A percentile compares a stretch with the other conserved stretches of the same genome.
Conservation (phyloP, 2,797 vertebrate genomes). For the Paedocypris micromegethes region DNA sequence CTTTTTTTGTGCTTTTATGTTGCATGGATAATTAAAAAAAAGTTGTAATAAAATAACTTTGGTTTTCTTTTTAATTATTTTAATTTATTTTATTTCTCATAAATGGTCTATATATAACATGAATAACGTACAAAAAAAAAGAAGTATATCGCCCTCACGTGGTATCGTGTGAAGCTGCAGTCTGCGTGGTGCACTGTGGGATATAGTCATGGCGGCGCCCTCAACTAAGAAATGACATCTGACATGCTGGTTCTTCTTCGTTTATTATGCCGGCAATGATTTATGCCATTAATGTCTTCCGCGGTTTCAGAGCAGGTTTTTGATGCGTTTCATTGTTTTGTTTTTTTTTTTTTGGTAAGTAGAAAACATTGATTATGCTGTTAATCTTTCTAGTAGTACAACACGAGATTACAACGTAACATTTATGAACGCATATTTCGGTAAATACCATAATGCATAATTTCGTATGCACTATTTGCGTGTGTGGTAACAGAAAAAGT, state of each 20-base stretch:
- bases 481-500: too few species aligned
- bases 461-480: too few species aligned
- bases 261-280: too few species aligned
- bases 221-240: slow-evolving; percentile 33
- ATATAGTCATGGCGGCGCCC: slow-evolving; percentile 39
- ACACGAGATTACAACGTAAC: background rate
- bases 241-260: background rate
- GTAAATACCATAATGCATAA: too few species aligned
- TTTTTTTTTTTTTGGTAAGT: background rate
- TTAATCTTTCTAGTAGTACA: background rate
- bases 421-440: too few species aligned
- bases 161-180: slow-evolving; percentile 6
- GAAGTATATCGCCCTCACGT: background rate
- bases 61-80: background rate
- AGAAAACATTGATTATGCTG: background rate
- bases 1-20: background rate
- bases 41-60: too few species aligned
- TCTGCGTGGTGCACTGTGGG: slow-evolving; percentile 24
- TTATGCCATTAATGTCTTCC: background rate
- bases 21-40: too few species aligned
- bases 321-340: background rate
- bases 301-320: too few species aligned
- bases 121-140: too few species aligned
- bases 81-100: background rate
- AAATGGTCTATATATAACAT: background rate